Conservation (phyloP, 1,140 invertebrate species). For the Batillaria attramentaria region DNA sequence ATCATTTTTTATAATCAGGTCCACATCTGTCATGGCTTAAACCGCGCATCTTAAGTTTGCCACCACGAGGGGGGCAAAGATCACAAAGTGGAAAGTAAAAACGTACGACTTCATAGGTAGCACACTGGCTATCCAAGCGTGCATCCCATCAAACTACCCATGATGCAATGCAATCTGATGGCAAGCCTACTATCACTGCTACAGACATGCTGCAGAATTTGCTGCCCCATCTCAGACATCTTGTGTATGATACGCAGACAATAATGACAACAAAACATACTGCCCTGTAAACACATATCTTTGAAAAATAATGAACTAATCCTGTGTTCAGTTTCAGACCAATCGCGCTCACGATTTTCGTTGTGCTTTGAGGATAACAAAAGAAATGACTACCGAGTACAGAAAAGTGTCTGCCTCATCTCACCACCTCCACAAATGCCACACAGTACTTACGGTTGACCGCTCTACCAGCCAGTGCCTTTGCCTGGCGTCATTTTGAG, state of each 20-base stretch:
- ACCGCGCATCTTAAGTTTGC: too few species aligned
- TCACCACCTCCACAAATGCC: conserved; percentile 41
- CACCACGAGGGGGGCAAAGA: too few species aligned
- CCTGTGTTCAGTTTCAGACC: not conserved
- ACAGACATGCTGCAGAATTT: too few species aligned
- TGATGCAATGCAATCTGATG: too few species aligned
- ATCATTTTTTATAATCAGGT: too few species aligned
- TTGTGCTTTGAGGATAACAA: too few species aligned
- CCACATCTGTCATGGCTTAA: too few species aligned
- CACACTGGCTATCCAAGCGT: too few species aligned
- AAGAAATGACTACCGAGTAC: conserved; percentile 1
- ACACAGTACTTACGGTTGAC: conserved; percentile 51
- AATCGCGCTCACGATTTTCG: too few species aligned
- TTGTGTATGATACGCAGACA: not conserved
- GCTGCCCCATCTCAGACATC: not conserved
- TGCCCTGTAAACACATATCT: not conserved
- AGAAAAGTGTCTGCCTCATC: conserved; percentile 24
- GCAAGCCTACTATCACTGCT: not conserved
- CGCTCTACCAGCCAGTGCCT: conserved; percentile 29
- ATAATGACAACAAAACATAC: not conserved
- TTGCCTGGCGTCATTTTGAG: conserved; percentile 25
- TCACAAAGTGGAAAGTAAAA: too few species aligned
- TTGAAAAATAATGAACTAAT: not conserved
- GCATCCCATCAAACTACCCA: too few species aligned
- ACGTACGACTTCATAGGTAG: too few species aligned